Evolutionary conservation across 2,888 invertebrate species (phyloP).

Genomic region (Mechanitis mazaeus): DNA sequence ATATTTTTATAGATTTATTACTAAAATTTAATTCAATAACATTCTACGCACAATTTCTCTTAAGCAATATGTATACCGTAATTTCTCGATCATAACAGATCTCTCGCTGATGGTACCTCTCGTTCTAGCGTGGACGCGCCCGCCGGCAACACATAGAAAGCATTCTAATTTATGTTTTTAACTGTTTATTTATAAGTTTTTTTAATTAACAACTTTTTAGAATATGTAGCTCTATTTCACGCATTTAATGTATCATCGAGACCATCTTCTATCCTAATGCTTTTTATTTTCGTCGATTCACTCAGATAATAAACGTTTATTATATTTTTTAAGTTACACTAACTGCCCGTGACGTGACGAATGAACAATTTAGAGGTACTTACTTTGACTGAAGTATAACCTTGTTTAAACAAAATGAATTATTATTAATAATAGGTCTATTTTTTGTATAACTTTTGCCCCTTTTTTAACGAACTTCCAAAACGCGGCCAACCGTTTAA

Average conservation of each 20-base stretch:
- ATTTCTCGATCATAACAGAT: conserved; percentile 12
- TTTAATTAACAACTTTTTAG: too few relatives aligned
- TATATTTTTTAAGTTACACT: background rate
- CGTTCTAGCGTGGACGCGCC: conserved; percentile 6
- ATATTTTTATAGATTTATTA: too few relatives aligned
- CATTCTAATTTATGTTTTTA: background rate
- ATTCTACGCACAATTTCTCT: conserved; percentile 3
- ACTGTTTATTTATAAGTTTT: background rate
- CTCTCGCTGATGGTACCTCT: conserved; percentile 16
- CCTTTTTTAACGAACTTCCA: too few relatives aligned
- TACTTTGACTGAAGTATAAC: background rate
- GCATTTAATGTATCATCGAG: too few relatives aligned
- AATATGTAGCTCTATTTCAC: too few relatives aligned
- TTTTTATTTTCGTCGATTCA: too few relatives aligned
- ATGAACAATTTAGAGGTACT: background rate
- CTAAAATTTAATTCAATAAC: background rate
- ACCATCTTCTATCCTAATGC: too few relatives aligned
- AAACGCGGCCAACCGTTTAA: too few relatives aligned
- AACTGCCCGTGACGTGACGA: background rate
- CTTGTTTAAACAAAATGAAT: background rate
- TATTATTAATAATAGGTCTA: too few relatives aligned
- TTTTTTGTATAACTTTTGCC: too few relatives aligned
- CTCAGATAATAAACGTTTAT: too few relatives aligned
- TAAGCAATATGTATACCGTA: conserved; percentile 4
- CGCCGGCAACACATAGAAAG: conserved; percentile 2